Evolutionary conservation across 2,888 invertebrate species (phyloP), one percentile per base, ranked within the genome.

Genomic region (Thecophora atra): DNA sequence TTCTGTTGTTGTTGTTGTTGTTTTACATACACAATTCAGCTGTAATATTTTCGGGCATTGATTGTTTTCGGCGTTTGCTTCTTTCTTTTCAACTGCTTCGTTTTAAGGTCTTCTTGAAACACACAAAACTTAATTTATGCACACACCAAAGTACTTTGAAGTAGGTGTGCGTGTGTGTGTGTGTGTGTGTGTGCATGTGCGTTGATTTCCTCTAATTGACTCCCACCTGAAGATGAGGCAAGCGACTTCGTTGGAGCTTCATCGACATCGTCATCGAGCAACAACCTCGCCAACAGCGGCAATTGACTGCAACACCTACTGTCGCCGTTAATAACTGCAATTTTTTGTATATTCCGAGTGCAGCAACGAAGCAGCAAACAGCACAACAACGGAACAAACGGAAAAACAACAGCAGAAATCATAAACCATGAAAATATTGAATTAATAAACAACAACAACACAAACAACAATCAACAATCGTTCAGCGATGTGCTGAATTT

Each of bases 1-100:
- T 42, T 30, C 24, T 52, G 67, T 66, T 74, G 69, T 42, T 72
- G 71, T 72, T 71, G 63, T 44, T 67, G 66, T 74, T 74, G 73
- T 74, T 71, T 69, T 64, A 70, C 47, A 42, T 17, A 24, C 51
- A 68, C 21, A 70, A 52, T 24, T 37, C 67, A 66, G 52, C 47
- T 70, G 64, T 67, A 72, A 71, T 73, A 47, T 64, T 64, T 64
- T 13, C 44, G 37, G 37, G 13, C 44, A 44, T 28, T 51, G 26
- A 21, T 44, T 11, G 44, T 64, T 17, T 2, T n/a, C n/a, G n/a
- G n/a, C n/a, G n/a, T n/a, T 42, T 2, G 21, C 42, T 42, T 30
- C 11, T 37, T 2, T 37, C 6, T 63, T 42, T 19, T 44, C 13
- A 6, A 47, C 24, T 64, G 44, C 21, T 64, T 44, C 44, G 47